phyloP scores from a whole-genome alignment of 2,888 invertebrate genomes.

The Volucella bombylans region DNA sequence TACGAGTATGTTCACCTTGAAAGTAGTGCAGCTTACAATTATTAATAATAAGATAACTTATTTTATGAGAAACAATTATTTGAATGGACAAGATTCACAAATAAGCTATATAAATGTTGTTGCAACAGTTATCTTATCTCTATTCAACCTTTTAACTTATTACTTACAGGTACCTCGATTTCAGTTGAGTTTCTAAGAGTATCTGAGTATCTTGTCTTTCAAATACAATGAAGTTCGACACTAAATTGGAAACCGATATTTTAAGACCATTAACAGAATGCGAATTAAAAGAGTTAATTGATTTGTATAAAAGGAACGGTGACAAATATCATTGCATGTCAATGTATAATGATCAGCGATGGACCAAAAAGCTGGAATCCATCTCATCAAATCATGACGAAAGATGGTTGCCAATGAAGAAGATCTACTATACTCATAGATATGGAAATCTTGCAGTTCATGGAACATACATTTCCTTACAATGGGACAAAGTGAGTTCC shows the following conservation, averaged over 20 bases:
- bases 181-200: no score
- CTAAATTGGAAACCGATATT: conserved; percentile 74
- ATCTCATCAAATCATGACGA: conserved; percentile 47
- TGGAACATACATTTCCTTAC: conserved; percentile 79
- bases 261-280: conserved; percentile 76
- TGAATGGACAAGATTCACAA: no score
- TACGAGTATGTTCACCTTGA: no score
- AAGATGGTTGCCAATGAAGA: conserved; percentile 76
- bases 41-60: no score
- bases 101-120: no score
- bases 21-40: no score
- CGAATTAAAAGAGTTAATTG: conserved; percentile 77
- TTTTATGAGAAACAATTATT: no score
- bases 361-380: conserved; percentile 76
- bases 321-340: conserved; percentile 79
- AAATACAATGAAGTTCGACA: neutral
- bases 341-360: conserved; percentile 79
- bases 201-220: no score
- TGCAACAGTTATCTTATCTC: no score
- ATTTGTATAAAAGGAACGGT: conserved; percentile 76
- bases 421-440: conserved; percentile 78
- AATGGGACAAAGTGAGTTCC: conserved; percentile 76
- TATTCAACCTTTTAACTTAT: no score
- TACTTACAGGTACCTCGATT: no score
- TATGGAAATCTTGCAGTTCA: conserved; percentile 75